Evolutionary conservation across 1,140 invertebrate genomes (phyloP).

Genomic region (Achroia grisella): DNA sequence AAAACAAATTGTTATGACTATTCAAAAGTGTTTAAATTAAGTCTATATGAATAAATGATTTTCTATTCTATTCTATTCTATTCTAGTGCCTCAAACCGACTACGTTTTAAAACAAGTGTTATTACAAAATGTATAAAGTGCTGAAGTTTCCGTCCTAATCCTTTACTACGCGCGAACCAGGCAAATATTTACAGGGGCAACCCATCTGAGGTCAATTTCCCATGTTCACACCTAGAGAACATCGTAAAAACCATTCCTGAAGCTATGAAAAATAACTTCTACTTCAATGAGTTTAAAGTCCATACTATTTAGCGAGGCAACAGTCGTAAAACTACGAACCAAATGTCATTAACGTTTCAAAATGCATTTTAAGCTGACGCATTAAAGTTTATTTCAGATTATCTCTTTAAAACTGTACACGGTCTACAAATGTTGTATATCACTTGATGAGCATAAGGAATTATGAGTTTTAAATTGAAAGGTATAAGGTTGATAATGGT

Average conservation of each 20-base stretch:
- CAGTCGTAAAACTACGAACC: conserved; percentile 23
- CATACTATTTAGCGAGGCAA: conserved; percentile 3
- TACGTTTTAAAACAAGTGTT: too few relatives aligned
- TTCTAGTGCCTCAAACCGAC: too few relatives aligned
- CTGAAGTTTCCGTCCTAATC: conserved; percentile 41
- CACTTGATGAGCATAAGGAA: too few relatives aligned
- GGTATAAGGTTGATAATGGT: too few relatives aligned
- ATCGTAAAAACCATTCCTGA: too few relatives aligned
- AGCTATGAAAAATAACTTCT: not conserved
- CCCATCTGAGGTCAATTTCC: conserved; percentile 62
- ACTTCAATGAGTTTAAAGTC: conserved; percentile 9
- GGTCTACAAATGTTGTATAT: too few relatives aligned
- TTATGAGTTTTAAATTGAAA: too few relatives aligned
- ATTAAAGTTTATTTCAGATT: conserved; percentile 35
- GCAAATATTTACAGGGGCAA: conserved; percentile 57
- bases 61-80: too few relatives aligned
- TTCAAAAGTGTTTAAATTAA: too few relatives aligned
- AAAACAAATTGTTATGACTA: too few relatives aligned
- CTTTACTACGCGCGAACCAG: conserved; percentile 37
- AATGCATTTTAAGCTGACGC: conserved; percentile 31
- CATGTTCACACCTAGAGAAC: not conserved
- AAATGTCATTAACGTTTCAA: conserved; percentile 19
- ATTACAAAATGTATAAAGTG: conserved; percentile 29
- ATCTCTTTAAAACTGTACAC: too few relatives aligned
- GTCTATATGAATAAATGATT: too few relatives aligned